phyloP scores from a whole-genome alignment of 2,888 invertebrate species.

The Chymomyza fuscimana region DNA sequence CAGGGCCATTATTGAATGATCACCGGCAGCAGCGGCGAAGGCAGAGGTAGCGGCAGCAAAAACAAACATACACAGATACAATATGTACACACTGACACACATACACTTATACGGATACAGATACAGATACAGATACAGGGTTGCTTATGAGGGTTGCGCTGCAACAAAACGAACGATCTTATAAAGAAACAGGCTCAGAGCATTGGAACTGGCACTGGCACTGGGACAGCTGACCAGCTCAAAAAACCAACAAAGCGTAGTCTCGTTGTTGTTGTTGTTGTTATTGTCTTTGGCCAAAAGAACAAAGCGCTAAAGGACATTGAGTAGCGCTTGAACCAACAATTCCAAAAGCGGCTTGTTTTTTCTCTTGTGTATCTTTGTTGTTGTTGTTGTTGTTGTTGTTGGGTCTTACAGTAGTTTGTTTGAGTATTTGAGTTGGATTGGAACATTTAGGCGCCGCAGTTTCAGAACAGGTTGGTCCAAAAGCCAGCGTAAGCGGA shows the following conservation, averaged over 20 bases:
- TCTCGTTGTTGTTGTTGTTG: conserved; percentile 23
- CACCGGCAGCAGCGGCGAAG: conserved; percentile 26
- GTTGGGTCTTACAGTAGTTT: neutral
- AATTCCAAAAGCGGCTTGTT: neutral
- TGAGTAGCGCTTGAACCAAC: neutral
- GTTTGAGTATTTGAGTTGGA: neutral
- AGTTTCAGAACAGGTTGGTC: conserved; percentile 30
- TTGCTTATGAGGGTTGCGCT: conserved; percentile 44
- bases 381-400: conserved; percentile 8
- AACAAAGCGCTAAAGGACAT: conserved; percentile 5
- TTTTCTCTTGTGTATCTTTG: neutral
- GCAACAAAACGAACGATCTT: conserved; percentile 17
- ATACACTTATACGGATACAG: neutral
- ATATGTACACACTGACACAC: conserved; percentile 23
- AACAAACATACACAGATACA: conserved; percentile 36
- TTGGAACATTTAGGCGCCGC: conserved; percentile 40
- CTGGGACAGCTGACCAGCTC: conserved; percentile 46
- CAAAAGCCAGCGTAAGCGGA: conserved; percentile 3
- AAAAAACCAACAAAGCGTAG: conserved; percentile 45
- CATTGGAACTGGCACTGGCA: conserved; percentile 19
- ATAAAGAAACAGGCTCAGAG: conserved; percentile 24
- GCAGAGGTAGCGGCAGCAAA: conserved; percentile 26
- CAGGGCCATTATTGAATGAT: conserved; percentile 62
- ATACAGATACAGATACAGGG: neutral
- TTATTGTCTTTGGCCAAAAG: conserved; percentile 5